phyloP scores from a whole-genome alignment of 2,888 invertebrate genomes.

The Drosophila bunnanda region DNA sequence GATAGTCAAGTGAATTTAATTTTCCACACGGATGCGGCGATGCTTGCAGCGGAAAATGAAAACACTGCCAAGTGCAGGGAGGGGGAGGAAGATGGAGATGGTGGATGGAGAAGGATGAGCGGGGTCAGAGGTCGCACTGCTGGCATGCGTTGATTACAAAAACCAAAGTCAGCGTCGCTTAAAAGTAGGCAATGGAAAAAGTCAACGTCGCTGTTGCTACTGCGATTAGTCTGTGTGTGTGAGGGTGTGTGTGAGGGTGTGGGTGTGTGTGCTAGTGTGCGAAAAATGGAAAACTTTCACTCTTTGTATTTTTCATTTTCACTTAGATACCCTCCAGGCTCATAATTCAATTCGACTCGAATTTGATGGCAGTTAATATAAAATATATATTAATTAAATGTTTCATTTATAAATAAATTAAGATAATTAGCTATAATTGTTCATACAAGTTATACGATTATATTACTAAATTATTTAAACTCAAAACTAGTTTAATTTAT shows the following conservation, averaged over 20 bases:
- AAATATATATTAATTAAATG: neutral
- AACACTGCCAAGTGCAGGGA: slow-evolving; percentile 13
- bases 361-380: neutral
- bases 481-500: accelerated
- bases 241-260: slow-evolving; percentile 6
- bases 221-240: slow-evolving; percentile 13
- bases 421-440: neutral
- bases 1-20: slow-evolving; percentile 73
- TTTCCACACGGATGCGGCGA: slow-evolving; percentile 74
- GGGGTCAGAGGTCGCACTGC: slow-evolving; percentile 17
- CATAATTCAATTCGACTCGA: neutral
- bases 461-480: neutral
- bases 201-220: slow-evolving; percentile 31
- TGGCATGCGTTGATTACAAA: slow-evolving; percentile 65
- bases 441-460: neutral
- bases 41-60: slow-evolving; percentile 54
- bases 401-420: neutral
- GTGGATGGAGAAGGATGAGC: neutral
- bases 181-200: slow-evolving; percentile 67
- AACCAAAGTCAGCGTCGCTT: slow-evolving; percentile 33
- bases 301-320: slow-evolving; percentile 18
- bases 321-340: slow-evolving; percentile 10
- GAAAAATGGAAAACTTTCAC: slow-evolving; percentile 65
- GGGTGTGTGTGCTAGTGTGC: slow-evolving; percentile 10
- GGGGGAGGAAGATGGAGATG: neutral